These are phyloP conservation scores for Chamaea fasciata DNA, from an alignment of 2,113 vertebrate genomes.

Conservation along the genomic window DNA sequence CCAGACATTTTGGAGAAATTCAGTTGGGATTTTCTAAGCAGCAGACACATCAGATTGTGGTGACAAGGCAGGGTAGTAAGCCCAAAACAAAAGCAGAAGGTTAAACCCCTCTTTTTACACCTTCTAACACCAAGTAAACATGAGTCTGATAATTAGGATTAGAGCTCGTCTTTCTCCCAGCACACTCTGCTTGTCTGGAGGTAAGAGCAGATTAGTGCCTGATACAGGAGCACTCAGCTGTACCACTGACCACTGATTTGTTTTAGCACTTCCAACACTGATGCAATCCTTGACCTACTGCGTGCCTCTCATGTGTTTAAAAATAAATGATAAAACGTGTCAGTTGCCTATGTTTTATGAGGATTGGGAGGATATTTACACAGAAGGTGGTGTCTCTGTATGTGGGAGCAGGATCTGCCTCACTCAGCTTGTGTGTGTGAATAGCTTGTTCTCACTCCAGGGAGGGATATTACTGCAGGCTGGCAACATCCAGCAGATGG, in stretches of 20 bases:
- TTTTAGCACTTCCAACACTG: not conserved
- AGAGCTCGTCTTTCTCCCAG: not conserved
- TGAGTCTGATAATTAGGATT: not conserved
- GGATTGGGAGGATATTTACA: not conserved
- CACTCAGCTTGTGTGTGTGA: not conserved
- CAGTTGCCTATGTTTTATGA: not conserved
- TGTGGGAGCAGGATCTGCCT: not conserved
- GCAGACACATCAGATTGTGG: not conserved
- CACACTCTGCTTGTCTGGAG: not conserved
- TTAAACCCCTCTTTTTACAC: not conserved
- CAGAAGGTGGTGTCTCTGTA: not conserved
- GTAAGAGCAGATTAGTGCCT: not conserved
- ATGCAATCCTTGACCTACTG: not conserved
- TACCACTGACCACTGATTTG: not conserved
- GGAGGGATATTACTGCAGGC: not conserved
- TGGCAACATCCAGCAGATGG: constrained; percentile 48
- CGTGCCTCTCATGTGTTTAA: accelerated
- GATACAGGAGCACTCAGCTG: not conserved
- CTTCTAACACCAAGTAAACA: not conserved
- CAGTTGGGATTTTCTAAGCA: not conserved
- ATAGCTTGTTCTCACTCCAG: not conserved
- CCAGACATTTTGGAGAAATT: not conserved
- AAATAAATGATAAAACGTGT: not conserved
- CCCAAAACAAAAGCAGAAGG: not conserved
- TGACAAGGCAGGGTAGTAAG: not conserved